Evolutionary conservation across 2,113 vertebrate species (phyloP).

Genomic region (Gymnorhina tibicen): DNA sequence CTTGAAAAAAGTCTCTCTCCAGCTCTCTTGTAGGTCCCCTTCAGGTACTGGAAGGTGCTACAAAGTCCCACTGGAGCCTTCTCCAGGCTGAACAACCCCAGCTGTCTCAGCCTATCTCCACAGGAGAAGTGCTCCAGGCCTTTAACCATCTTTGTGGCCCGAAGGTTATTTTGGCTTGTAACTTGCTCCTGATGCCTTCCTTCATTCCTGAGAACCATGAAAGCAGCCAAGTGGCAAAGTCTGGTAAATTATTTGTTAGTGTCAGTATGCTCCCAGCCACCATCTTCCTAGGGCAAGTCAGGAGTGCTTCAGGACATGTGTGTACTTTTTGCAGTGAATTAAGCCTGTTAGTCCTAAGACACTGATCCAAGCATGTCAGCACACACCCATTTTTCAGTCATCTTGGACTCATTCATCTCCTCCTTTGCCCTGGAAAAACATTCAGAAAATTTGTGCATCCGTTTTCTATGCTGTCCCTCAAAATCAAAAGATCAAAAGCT

Average conservation of each 20-base stretch:
- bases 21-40: neutral
- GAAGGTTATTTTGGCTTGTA: neutral
- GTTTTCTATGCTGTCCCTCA: neutral
- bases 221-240: neutral
- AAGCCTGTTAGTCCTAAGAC: neutral
- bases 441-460: neutral
- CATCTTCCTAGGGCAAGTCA: neutral
- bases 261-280: neutral
- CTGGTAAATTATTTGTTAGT: neutral
- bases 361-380: neutral
- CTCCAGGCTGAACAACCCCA: neutral
- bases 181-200: neutral
- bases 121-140: neutral
- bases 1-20: neutral
- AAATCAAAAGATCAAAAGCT: neutral
- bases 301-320: neutral
- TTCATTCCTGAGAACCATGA: neutral
- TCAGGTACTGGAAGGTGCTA: neutral
- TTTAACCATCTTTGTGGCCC: neutral
- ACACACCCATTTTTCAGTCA: neutral
- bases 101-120: neutral
- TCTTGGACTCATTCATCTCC: neutral
- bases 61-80: neutral
- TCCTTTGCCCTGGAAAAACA: neutral
- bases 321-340: neutral